Conservation (phyloP, 1,140 invertebrate genomes). For the Chironomus striatipennis region DNA sequence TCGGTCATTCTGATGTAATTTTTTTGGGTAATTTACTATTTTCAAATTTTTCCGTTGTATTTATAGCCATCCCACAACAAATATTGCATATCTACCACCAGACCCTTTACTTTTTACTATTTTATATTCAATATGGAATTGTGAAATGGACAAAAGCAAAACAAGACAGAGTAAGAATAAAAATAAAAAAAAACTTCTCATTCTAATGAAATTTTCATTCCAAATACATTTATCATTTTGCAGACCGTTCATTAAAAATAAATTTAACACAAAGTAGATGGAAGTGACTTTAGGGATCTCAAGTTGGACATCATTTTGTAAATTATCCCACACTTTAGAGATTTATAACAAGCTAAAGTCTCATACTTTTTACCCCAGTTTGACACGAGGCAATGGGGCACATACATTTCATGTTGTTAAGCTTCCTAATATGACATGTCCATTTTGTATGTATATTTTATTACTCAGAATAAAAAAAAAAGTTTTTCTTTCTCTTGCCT, state of each 20-base stretch:
- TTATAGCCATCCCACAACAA: no score
- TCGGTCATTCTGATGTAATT: no score
- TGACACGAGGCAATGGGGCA: background rate
- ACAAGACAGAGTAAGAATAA: background rate
- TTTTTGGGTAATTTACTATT: no score
- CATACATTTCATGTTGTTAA: slow-evolving; percentile 1
- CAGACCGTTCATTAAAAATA: slow-evolving; percentile 6
- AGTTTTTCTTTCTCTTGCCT: no score
- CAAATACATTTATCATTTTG: slow-evolving; percentile 19
- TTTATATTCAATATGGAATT: background rate
- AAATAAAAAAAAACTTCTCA: background rate
- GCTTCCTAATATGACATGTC: slow-evolving; percentile 19
- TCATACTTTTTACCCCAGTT: background rate
- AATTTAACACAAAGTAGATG: background rate
- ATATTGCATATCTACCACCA: no score
- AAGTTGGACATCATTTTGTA: background rate
- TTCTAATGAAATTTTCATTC: slow-evolving; percentile 23
- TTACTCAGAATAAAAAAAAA: background rate
- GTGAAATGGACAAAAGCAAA: background rate
- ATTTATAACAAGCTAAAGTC: background rate
- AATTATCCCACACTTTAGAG: background rate
- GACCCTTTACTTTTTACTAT: no score
- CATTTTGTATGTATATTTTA: slow-evolving; percentile 22
- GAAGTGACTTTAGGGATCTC: background rate
- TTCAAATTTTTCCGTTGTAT: no score